Evolutionary conservation across 2,888 invertebrate species (phyloP).

Genomic region (Caenorhabditis zanzibari): DNA sequence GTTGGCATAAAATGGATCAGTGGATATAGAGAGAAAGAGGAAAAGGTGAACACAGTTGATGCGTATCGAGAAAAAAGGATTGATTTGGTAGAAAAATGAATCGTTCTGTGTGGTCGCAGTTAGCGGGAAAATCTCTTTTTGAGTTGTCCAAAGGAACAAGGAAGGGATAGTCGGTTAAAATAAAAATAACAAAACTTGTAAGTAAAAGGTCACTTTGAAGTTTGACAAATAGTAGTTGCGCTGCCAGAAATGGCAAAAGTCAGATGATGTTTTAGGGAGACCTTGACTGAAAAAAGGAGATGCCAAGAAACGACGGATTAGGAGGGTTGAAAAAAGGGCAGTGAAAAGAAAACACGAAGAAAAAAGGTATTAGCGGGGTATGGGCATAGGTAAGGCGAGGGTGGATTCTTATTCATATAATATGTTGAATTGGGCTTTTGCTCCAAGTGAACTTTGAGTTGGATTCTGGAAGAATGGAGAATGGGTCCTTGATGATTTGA

Average conservation of each 20-base stretch:
- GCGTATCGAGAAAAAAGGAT: slow-evolving; percentile 50
- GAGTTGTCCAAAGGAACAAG: background rate
- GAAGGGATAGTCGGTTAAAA: background rate
- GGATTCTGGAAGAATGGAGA: background rate
- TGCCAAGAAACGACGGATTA: slow-evolving; percentile 20
- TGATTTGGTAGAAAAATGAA: slow-evolving; percentile 33
- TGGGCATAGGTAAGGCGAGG: slow-evolving; percentile 17
- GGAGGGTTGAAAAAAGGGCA: slow-evolving; percentile 25
- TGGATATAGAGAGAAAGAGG: slow-evolving; percentile 20
- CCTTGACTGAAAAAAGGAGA: slow-evolving; percentile 49
- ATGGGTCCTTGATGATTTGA: too few relatives aligned
- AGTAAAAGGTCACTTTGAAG: slow-evolving; percentile 36
- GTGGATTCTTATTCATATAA: background rate
- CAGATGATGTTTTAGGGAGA: slow-evolving; percentile 44
- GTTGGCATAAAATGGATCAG: slow-evolving; percentile 8
- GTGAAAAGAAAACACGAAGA: slow-evolving; percentile 18
- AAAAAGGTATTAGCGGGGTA: slow-evolving; percentile 41
- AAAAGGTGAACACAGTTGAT: slow-evolving; percentile 47
- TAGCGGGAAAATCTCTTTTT: background rate
- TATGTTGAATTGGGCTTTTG: slow-evolving; percentile 25
- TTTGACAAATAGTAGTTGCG: slow-evolving; percentile 41
- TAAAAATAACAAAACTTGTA: slow-evolving; percentile 5
- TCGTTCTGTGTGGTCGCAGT: slow-evolving; percentile 42
- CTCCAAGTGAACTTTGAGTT: background rate
- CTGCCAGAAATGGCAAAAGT: slow-evolving; percentile 27